Evolutionary conservation across 92 coral and sea anemone species (phyloP), one percentile per base, ranked within the genome.

Genomic region (Pocillopora meandrina): DNA sequence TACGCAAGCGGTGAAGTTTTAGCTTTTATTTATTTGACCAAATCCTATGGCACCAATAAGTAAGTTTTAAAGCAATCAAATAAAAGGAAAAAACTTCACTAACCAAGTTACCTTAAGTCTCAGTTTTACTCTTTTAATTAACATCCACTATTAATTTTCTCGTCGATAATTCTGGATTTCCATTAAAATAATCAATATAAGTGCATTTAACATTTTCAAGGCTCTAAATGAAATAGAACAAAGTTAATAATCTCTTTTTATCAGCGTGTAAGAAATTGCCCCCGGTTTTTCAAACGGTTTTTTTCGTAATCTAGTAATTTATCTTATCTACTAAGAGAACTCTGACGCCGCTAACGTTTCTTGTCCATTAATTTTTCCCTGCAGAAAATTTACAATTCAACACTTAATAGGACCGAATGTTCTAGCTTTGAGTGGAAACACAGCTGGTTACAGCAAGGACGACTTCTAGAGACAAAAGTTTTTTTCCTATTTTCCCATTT

Each of bases 271-370:
- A 23, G 12, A 55, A 74, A 70, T 16, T 70, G 20, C 73, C 55
- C 52, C 49, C 73, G n/a, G 73, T 70, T 70, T 15, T 16, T 33
- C 74, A 70, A 70, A 34, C 74, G 74, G 74, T 70, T 33, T 70
- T 70, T 36, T 18, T 66, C 55, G 18, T 52, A 52, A 52, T 52
- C 63, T 74, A 19, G 9, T 33, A 74, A 20, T 74, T 74, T 74
- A 74, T 49, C 63, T 74, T 61, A 74, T 14, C 26, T 57, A 20
- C n/a, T 56, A 57, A 56, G 63, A 7, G 55, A 34, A 10, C 35
- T 55, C 63, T 56, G 63, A 74, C 9, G 78, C 36, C 36, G 12
- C n/a, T 14, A 74, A 74, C 52, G 34, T 20, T 74, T 74, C 18
- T 16, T 74, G 4, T 10, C 78, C 78, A 74, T 74, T 74, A 74